Conservation (phyloP, 2,797 vertebrate species). For the Onychomys leucogaster region DNA sequence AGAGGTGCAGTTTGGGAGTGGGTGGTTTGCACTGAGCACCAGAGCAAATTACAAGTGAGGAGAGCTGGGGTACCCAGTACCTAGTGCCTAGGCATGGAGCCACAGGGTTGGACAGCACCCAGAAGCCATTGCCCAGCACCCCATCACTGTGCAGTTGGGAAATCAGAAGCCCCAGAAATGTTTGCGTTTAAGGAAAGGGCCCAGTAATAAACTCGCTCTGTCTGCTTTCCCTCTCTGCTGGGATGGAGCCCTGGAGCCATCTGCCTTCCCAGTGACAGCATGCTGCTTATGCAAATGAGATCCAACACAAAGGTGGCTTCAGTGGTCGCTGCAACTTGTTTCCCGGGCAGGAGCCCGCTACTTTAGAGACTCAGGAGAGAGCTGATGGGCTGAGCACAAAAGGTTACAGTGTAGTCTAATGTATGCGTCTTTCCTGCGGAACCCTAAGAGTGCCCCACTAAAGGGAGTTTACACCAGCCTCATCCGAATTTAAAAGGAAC, state of each 20-base stretch:
- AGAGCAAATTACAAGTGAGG: not conserved
- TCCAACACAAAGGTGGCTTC: conserved; percentile 87
- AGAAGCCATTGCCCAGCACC: not conserved
- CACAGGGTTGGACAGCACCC: not conserved
- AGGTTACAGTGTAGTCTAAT: conserved; percentile 88
- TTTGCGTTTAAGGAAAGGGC: conserved; percentile 70
- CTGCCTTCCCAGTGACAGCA: conserved; percentile 85
- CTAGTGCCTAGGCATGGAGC: not conserved
- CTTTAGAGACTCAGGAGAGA: conserved; percentile 70
- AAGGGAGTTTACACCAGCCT: conserved; percentile 86
- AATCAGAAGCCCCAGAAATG: conserved; percentile 52
- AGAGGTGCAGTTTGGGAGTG: not conserved
- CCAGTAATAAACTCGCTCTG: conserved; percentile 63
- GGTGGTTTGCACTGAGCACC: not conserved
- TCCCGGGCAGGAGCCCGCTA: conserved; percentile 79
- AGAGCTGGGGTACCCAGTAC: not conserved
- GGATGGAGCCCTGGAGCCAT: conserved; percentile 78
- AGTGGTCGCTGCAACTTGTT: conserved; percentile 82
- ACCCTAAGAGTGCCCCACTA: conserved; percentile 85
- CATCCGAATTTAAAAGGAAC: conserved; percentile 87
- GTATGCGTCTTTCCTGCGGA: conserved; percentile 86
- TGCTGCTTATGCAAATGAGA: conserved; percentile 88
- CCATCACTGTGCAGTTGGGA: not conserved
- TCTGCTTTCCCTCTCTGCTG: conserved; percentile 11
- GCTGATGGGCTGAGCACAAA: conserved; percentile 85